Percentiles rank a stretch among this genome's conserved stretches.
Conservation (phyloP, 2,797 vertebrate species). For the Falco berigora region DNA sequence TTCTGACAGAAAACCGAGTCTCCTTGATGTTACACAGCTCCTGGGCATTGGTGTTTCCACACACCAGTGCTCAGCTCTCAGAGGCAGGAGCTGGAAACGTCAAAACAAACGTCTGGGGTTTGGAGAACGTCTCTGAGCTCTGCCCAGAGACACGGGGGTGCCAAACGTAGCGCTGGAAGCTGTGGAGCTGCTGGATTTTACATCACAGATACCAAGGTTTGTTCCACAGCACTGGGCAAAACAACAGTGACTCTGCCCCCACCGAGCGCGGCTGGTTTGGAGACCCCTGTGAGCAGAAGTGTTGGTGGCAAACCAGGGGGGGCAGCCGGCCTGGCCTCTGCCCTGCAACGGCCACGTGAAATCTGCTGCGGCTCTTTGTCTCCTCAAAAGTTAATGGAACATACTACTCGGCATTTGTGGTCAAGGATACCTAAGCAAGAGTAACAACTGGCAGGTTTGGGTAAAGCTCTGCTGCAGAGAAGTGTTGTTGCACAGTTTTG, state of each 20-base stretch:
- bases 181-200: background rate
- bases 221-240: background rate
- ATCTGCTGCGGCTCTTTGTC: background rate
- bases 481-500: background rate
- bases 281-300: background rate
- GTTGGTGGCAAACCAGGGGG: accelerated
- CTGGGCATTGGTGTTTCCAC: background rate
- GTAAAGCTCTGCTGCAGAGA: background rate
- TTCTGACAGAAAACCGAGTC: background rate
- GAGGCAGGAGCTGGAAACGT: background rate
- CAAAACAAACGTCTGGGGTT: background rate
- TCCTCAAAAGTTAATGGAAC: background rate
- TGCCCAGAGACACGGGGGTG: background rate
- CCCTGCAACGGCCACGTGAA: background rate
- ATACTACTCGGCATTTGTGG: background rate
- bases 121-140: background rate
- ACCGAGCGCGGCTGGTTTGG: background rate
- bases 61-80: background rate
- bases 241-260: background rate
- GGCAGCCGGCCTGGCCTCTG: background rate
- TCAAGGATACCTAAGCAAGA: background rate
- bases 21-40: background rate
- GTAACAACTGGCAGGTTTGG: background rate
- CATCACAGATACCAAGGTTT: background rate
- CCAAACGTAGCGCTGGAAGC: background rate